Conservation (phyloP, 2,113 vertebrate species). For the Poeciliopsis prolifica region DNA sequence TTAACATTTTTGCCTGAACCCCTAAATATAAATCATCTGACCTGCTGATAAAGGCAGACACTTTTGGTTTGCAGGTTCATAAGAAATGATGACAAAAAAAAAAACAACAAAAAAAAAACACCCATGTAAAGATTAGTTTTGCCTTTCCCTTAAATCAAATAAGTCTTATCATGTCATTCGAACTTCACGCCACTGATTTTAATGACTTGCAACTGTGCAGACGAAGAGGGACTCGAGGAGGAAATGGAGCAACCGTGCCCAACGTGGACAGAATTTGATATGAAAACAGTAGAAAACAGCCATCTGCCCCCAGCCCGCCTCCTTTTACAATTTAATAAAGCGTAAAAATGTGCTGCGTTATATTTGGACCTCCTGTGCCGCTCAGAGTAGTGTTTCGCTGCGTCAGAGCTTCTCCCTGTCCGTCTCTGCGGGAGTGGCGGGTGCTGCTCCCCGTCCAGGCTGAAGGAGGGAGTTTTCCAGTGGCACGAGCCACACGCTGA, state of each 20-base stretch:
- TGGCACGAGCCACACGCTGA: slow-evolving; percentile 76
- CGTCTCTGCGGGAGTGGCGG: slow-evolving; percentile 30
- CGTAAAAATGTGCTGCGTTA: slow-evolving; percentile 71
- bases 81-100: too few species aligned
- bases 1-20: too few species aligned
- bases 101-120: too few species aligned
- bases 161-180: too few species aligned
- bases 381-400: slow-evolving; percentile 68
- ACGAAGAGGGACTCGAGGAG: neutral
- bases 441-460: slow-evolving; percentile 35
- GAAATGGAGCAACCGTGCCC: slow-evolving; percentile 35
- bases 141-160: too few species aligned
- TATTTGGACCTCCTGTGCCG: slow-evolving; percentile 47
- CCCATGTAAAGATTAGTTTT: too few species aligned
- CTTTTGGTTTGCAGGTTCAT: too few species aligned
- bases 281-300: slow-evolving; percentile 14
- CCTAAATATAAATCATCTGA: too few species aligned
- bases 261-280: neutral
- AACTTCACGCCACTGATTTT: too few species aligned
- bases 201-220: too few species aligned
- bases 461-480: slow-evolving; percentile 60
- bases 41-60: too few species aligned
- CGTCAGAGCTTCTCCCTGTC: slow-evolving; percentile 66
- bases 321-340: slow-evolving; percentile 63
- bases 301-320: slow-evolving; percentile 28